Base-by-base conservation (phyloP, 1,140 invertebrate genomes). In the Panulirus ornatus region DNA sequence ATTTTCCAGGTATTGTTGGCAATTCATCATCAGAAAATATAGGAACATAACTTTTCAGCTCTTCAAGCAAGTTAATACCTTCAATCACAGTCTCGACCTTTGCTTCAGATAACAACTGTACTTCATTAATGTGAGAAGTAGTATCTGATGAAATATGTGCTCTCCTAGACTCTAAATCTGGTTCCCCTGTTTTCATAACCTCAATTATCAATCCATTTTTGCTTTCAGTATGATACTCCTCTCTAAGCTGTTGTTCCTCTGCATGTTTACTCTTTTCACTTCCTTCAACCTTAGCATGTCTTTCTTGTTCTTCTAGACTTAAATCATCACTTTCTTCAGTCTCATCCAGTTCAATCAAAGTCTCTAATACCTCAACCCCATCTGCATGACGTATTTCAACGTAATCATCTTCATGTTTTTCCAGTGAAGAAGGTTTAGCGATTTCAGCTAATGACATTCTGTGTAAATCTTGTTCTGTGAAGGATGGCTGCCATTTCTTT, bases 281-380 rank as follows among this genome's bases (percentile, higher is more conserved):
- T n/a, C 5, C 14, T 47, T 47, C 44, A 19, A 58, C 22, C 14
- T 58, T 14, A 19, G 19, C 14, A 11, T 58, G 16, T 1, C 1
- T 42, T 22, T 36, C 30, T 27, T 40, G 8, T 34, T 40, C 51
- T 2, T 78, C 73, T 27, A 40, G 36, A 63, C 27, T 42, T 16
- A 76, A 27, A 40, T 86, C 84, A 42, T 86, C 73, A 38, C 42
- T 51, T 9, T 86, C 84, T 78, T 86, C 84, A 8, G 73, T 75
- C 54, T 86, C 84, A 78, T 86, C 84, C 14, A 76, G 6, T 86
- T 86, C 84, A 76, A 86, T 76, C 0, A 86, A 27, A 8, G 84
- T 86, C 36, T 86, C 84, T 27, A 86, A 27, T 42, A 78, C 54
- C 27, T 86, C 70, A 54, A 76, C 73, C n/a, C 58, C 51, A 58